Evolutionary conservation across 92 coral and sea anemone genomes (phyloP).

Genomic region (Hydrozoanthus gracilis): DNA sequence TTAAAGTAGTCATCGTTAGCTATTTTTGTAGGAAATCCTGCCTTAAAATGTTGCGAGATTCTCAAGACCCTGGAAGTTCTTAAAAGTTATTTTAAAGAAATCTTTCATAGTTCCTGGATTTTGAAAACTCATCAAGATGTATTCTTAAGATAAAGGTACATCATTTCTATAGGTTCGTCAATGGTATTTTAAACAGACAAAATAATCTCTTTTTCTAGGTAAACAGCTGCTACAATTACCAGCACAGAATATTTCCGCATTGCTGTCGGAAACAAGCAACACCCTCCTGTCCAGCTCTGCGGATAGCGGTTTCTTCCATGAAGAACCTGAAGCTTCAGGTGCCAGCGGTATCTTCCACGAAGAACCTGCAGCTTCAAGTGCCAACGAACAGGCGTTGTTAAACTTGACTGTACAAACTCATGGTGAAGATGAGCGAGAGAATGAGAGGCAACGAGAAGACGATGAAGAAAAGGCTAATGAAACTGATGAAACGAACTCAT

Average conservation of each 20-base stretch:
- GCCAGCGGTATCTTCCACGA: slow-evolving; percentile 12
- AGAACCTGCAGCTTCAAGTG: not conserved
- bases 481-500: not conserved
- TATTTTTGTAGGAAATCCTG: too few relatives aligned
- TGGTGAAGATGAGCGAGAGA: not conserved
- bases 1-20: too few relatives aligned
- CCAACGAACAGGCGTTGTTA: not conserved
- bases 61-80: too few relatives aligned
- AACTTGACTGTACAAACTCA: not conserved
- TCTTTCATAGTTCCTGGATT: too few relatives aligned
- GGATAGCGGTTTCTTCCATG: slow-evolving; percentile 44
- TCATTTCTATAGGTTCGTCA: too few relatives aligned
- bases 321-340: not conserved
- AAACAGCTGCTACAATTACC: not conserved
- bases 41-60: too few relatives aligned
- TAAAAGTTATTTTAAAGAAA: too few relatives aligned
- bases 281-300: not conserved
- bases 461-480: not conserved
- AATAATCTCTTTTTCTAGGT: not conserved
- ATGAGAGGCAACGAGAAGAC: not conserved
- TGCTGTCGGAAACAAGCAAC: not conserved
- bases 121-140: too few relatives aligned
- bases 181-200: not conserved
- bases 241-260: not conserved
- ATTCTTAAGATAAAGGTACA: too few relatives aligned